Conservation (phyloP, 2,888 invertebrate genomes). For the Schizaphis graminum region DNA sequence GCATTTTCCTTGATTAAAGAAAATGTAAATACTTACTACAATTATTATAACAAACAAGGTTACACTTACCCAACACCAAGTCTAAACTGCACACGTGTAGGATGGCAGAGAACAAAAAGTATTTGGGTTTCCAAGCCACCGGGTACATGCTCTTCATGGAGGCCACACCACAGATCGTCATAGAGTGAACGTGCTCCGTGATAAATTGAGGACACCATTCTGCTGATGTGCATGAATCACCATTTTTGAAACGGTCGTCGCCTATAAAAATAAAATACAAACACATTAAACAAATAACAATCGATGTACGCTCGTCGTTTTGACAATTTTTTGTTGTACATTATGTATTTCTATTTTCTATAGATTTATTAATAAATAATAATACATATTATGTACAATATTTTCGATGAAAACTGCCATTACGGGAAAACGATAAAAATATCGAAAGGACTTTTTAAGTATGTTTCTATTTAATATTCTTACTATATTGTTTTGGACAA, state of each 20-base stretch:
- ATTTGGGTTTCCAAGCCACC: slow-evolving; percentile 61
- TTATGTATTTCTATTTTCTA: not conserved
- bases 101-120: slow-evolving; percentile 47
- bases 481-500: not conserved
- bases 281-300: not conserved
- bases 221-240: slow-evolving; percentile 33
- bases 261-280: slow-evolving; percentile 15
- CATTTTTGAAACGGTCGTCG: slow-evolving; percentile 44
- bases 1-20: not conserved
- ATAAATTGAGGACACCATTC: slow-evolving; percentile 38
- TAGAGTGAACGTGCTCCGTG: slow-evolving; percentile 38
- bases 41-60: not conserved
- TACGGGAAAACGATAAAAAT: not conserved
- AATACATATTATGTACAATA: not conserved
- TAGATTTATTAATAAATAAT: not conserved
- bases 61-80: slow-evolving; percentile 47
- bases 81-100: slow-evolving; percentile 52
- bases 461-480: not conserved
- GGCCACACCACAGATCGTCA: slow-evolving; percentile 47
- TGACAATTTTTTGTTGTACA: not conserved
- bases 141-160: slow-evolving; percentile 56
- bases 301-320: not conserved
- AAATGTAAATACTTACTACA: not conserved
- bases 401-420: not conserved
- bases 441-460: not conserved